These are phyloP conservation scores for Tupaia chinensis DNA, from an alignment of 2,113 vertebrate species.

Conservation along the genomic window DNA sequence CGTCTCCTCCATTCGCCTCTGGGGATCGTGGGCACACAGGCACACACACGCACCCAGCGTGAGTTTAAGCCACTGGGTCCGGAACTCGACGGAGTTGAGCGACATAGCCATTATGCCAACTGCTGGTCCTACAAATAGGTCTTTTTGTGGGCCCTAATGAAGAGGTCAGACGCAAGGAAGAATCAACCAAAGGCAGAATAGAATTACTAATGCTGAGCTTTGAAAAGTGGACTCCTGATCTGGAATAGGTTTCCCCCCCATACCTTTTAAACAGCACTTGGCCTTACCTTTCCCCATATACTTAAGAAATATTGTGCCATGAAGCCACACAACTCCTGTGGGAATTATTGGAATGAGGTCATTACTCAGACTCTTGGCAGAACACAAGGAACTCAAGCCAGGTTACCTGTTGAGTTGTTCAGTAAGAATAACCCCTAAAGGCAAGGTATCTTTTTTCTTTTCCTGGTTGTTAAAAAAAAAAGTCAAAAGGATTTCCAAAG, in stretches of 20 bases:
- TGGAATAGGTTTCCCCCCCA: background rate
- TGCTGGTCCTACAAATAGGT: too few species aligned
- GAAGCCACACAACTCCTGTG: background rate
- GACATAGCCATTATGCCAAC: too few species aligned
- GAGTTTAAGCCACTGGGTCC: too few species aligned
- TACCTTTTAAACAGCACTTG: background rate
- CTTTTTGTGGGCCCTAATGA: background rate
- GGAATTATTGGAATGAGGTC: background rate
- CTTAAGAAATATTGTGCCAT: background rate
- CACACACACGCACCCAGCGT: too few species aligned
- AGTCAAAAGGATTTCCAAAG: conserved; percentile 19
- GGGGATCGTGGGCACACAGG: too few species aligned
- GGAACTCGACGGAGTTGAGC: too few species aligned
- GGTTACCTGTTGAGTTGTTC: background rate
- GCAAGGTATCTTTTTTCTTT: background rate
- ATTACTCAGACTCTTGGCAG: background rate
- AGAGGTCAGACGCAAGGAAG: background rate
- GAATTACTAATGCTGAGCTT: background rate
- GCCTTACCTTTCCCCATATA: background rate
- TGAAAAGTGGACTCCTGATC: background rate
- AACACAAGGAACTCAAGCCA: background rate
- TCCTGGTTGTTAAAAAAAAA: background rate
- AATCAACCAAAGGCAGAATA: background rate
- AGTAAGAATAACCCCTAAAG: background rate
- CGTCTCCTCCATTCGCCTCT: too few species aligned